phyloP scores from a whole-genome alignment of 1,140 invertebrate species.

The Lordiphosa stackelbergi region DNA sequence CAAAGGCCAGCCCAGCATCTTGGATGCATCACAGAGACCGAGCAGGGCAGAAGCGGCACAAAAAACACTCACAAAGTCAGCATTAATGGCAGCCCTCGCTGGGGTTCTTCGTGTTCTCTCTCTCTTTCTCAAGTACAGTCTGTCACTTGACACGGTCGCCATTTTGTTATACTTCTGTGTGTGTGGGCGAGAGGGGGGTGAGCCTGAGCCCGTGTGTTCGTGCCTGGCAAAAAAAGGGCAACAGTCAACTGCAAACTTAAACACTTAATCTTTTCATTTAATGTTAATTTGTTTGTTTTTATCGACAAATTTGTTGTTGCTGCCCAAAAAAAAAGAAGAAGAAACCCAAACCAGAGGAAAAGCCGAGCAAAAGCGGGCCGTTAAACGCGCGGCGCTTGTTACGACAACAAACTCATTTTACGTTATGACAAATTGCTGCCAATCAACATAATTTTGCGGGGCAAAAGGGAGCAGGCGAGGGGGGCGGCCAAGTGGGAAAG shows the following conservation, averaged over 20 bases:
- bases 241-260: slow-evolving; percentile 58
- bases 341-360: neutral
- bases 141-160: too few relatives aligned
- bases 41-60: too few relatives aligned
- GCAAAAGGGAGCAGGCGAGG: neutral
- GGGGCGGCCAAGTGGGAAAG: slow-evolving; percentile 1
- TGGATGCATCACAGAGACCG: too few relatives aligned
- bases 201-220: slow-evolving; percentile 26
- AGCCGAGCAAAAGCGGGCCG: neutral
- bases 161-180: too few relatives aligned
- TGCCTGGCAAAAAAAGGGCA: slow-evolving; percentile 43
- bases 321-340: too few relatives aligned
- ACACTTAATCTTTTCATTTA: slow-evolving; percentile 75
- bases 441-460: slow-evolving; percentile 69
- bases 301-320: slow-evolving; percentile 61
- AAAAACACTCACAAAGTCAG: too few relatives aligned
- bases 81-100: too few relatives aligned
- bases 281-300: slow-evolving; percentile 75
- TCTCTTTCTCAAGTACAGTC: too few relatives aligned
- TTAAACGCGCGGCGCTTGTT: slow-evolving; percentile 66
- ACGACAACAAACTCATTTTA: slow-evolving; percentile 74
- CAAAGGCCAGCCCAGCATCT: too few relatives aligned
- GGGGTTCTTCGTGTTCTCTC: too few relatives aligned
- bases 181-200: neutral
- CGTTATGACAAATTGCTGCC: slow-evolving; percentile 74